Percentiles rank a stretch among this genome's conserved stretches.
These are phyloP conservation scores for Diplodus sargus DNA, from an alignment of 2,797 vertebrate species.

Conservation along the genomic window DNA sequence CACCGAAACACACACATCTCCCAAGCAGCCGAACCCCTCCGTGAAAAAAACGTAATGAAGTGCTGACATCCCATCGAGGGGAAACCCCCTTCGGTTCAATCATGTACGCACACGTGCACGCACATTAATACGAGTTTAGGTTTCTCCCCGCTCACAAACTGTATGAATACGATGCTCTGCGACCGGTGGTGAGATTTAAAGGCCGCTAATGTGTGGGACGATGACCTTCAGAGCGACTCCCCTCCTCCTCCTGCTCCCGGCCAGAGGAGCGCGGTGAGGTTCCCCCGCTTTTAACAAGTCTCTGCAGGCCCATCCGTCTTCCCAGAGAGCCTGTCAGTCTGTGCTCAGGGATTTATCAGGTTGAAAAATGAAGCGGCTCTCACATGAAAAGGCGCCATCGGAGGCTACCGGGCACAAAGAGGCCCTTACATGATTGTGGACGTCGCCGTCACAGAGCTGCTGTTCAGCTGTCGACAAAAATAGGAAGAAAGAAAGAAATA, in stretches of 20 bases:
- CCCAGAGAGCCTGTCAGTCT: conserved; percentile 69
- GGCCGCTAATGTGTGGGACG: conserved; percentile 47
- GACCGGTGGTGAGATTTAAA: conserved; percentile 54
- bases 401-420: conserved; percentile 37
- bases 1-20: conserved; percentile 47
- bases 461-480: not conserved
- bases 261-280: conserved; percentile 37
- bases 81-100: not conserved
- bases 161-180: conserved; percentile 12
- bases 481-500: too few species aligned
- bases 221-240: conserved; percentile 43
- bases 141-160: conserved; percentile 33
- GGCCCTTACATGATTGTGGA: conserved; percentile 20
- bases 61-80: conserved; percentile 49
- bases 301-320: conserved; percentile 73
- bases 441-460: conserved; percentile 26
- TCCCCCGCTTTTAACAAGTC: conserved; percentile 60
- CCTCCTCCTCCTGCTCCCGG: not conserved
- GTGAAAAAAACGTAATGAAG: conserved; percentile 40
- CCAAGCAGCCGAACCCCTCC: conserved; percentile 8
- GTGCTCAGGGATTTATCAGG: conserved; percentile 63
- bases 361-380: conserved; percentile 61
- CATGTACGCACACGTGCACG: conserved; percentile 18
- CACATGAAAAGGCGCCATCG: conserved; percentile 51
- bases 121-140: conserved; percentile 29